These are phyloP conservation scores for Philopotamus ludificatus DNA, from an alignment of 1,140 invertebrate species.

Conservation along the genomic window DNA sequence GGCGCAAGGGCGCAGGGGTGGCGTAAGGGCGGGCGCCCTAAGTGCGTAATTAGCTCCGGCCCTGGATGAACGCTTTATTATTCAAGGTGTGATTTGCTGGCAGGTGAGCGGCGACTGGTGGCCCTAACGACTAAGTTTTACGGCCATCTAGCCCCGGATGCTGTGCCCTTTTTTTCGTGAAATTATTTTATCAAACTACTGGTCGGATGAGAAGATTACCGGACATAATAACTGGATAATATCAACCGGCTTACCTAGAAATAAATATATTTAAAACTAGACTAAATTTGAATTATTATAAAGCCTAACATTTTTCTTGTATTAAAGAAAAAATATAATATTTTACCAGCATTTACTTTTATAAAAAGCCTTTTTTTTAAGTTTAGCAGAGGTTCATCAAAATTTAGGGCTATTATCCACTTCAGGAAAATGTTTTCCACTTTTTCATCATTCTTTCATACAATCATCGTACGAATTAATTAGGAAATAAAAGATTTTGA, in stretches of 20 bases:
- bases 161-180: neutral
- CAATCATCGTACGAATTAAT: too few species aligned
- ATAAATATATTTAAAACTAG: neutral
- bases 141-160: neutral
- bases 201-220: too few species aligned
- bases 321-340: neutral
- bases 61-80: constrained; percentile 25
- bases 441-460: too few species aligned
- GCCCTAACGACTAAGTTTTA: constrained; percentile 16
- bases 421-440: too few species aligned
- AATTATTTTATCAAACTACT: too few species aligned
- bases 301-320: neutral
- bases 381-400: too few species aligned
- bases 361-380: too few species aligned
- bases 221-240: too few species aligned
- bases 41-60: constrained; percentile 27
- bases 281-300: neutral
- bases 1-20: neutral
- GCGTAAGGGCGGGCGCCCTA: neutral
- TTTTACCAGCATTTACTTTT: too few species aligned
- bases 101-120: constrained; percentile 21
- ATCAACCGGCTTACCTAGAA: neutral
- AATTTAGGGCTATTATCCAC: too few species aligned
- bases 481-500: too few species aligned
- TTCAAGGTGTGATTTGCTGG: constrained; percentile 31